phyloP scores from a whole-genome alignment of 2,888 invertebrate genomes.

The Elgonia sp. region DNA sequence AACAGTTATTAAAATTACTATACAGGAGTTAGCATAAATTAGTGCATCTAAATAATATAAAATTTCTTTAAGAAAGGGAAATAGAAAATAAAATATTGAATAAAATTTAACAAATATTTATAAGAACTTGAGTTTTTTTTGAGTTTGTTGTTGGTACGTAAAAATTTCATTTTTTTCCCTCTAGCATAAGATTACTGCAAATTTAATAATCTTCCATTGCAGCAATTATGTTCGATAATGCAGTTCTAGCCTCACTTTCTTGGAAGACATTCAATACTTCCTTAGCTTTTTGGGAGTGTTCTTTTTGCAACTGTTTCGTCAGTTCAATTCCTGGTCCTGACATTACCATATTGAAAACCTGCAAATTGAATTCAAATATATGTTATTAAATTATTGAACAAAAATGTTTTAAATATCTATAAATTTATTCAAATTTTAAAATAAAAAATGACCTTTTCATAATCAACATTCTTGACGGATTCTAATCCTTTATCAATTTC shows the following conservation, averaged over 20 bases:
- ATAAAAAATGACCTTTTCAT: slow-evolving; percentile 86
- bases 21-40: background rate
- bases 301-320: slow-evolving; percentile 92
- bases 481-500: too few species aligned
- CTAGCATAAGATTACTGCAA: slow-evolving; percentile 72
- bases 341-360: slow-evolving; percentile 89
- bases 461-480: slow-evolving; percentile 91
- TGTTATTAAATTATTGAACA: background rate
- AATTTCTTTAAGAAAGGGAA: background rate
- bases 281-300: slow-evolving; percentile 92
- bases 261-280: slow-evolving; percentile 92
- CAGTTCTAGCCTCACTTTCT: slow-evolving; percentile 94
- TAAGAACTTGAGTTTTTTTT: background rate
- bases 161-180: background rate
- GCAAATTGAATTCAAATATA: background rate
- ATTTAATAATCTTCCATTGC: slow-evolving; percentile 92
- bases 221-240: slow-evolving; percentile 94
- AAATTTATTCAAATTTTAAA: background rate
- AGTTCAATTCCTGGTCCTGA: slow-evolving; percentile 92
- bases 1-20: slow-evolving; percentile 10
- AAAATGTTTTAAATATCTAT: too few species aligned
- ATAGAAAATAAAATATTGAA: background rate
- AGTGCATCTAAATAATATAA: too few species aligned
- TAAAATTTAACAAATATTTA: background rate
- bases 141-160: background rate